Base-by-base conservation (phyloP, 2,888 invertebrate species). In the Tachina fera region DNA sequence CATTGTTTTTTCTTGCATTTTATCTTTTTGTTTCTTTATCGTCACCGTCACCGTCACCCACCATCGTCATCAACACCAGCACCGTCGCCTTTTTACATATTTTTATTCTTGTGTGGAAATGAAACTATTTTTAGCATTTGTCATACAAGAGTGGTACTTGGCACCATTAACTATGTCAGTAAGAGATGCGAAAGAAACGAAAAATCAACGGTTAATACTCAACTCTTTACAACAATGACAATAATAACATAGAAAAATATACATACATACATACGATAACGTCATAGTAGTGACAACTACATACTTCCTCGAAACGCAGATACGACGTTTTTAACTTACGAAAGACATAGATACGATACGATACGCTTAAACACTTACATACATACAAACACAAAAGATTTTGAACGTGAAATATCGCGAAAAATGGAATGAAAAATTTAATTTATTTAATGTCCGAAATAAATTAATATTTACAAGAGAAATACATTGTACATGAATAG, bases 121-220 rank as follows among this genome's bases (percentile, higher is more conserved):
- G 71, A 49, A 83, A 83, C 86, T 87, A 86, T 87, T 87, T 88
- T 83, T 85, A 86, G 82, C 83, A 75, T 80, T 83, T 86, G 84
- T 81, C 84, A 83, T 67, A 70, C 76, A 60, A 81, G 75, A 79
- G 83, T 86, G 78, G 86, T 87, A 81, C 89, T 89, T 89, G 89
- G 89, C 89, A 89, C 89, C 89, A 89, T 89, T 89, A 87, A 88
- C 88, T 87, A 87, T 86, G 84, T 87, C 87, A 87, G 83, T 87
- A 87, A 87, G 84, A 83, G 77, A 68, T 68, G 72, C 78, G 75
- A 87, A 77, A 65, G 76, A 49, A 81, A 70, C 63, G 74, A 86
- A 84, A 77, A 81, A 72, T 67, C 60, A 77, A 65, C 77, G 51
- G 56, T 56, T 31, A 45, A 65, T 61, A 53, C 41, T 53, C 22